phyloP scores from a whole-genome alignment of 2,888 invertebrate species.

The Tryphoninae sp. region DNA sequence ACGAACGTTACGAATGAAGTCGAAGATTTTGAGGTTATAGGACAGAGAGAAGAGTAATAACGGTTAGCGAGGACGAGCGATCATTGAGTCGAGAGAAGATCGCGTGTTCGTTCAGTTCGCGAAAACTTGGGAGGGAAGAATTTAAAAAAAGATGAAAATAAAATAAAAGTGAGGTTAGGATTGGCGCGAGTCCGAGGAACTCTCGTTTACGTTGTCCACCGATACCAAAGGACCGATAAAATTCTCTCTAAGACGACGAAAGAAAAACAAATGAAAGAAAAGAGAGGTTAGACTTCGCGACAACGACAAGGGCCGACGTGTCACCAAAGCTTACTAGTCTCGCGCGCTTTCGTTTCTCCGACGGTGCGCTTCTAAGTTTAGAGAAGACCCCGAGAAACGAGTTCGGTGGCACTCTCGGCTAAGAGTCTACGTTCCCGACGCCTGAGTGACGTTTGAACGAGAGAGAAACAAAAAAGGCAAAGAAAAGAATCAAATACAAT shows the following conservation, averaged over 20 bases:
- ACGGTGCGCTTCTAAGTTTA: conserved; percentile 61
- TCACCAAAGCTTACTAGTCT: conserved; percentile 58
- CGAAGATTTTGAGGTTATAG: conserved; percentile 15
- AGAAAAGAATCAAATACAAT: conserved; percentile 28
- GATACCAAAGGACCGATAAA: conserved; percentile 36
- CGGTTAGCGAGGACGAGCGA: conserved; percentile 42
- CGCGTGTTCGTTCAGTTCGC: conserved; percentile 13
- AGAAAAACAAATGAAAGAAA: conserved; percentile 46
- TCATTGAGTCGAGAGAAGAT: conserved; percentile 49
- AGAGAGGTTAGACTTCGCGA: conserved; percentile 49
- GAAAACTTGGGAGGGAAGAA: conserved; percentile 19
- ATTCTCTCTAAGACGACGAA: conserved; percentile 16
- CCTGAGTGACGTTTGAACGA: conserved; percentile 55
- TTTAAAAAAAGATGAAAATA: not conserved
- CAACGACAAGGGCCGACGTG: conserved; percentile 55
- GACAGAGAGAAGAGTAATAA: not conserved
- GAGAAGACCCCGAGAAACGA: conserved; percentile 44
- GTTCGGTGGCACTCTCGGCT: conserved; percentile 27
- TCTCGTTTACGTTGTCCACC: conserved; percentile 13
- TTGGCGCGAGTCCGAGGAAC: conserved; percentile 2
- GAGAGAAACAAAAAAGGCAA: not conserved
- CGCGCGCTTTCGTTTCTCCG: conserved; percentile 28
- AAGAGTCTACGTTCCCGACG: conserved; percentile 26
- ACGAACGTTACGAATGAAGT: conserved; percentile 45
- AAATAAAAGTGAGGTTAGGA: conserved; percentile 27